These are phyloP conservation scores for Cephus rjabovi DNA, from an alignment of 2,888 invertebrate species.

Conservation along the genomic window DNA sequence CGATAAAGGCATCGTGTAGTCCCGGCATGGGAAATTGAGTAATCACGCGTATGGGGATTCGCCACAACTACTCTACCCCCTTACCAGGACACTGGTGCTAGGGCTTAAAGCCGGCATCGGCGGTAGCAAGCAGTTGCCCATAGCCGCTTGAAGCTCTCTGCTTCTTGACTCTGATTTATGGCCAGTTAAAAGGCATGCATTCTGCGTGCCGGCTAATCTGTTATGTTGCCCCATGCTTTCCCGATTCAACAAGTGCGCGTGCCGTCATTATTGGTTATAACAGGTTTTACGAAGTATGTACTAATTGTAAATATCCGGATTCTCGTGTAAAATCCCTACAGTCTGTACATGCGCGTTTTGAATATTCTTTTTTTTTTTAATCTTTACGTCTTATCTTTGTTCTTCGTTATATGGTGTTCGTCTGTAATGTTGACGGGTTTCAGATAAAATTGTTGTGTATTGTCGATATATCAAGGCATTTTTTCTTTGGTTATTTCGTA, in stretches of 20 bases:
- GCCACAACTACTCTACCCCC: neutral
- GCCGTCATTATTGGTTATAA: conserved; percentile 29
- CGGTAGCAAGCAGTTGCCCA: neutral
- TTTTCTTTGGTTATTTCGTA: neutral
- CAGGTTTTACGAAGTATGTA: conserved; percentile 6
- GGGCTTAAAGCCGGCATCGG: neutral
- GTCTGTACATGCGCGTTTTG: neutral
- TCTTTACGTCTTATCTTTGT: neutral
- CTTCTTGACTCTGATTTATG: conserved; percentile 61
- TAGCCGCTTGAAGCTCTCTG: neutral
- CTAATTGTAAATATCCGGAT: conserved; percentile 16
- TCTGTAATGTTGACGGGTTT: neutral
- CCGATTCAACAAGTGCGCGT: conserved; percentile 56
- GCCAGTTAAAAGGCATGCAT: conserved; percentile 46
- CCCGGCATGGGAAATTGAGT: conserved; percentile 1
- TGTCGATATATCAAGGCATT: neutral
- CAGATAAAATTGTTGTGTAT: neutral
- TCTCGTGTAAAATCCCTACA: neutral
- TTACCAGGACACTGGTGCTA: conserved; percentile 1
- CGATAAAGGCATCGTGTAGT: neutral
- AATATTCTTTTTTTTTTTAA: neutral
- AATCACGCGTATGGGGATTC: neutral
- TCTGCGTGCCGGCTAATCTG: conserved; percentile 11
- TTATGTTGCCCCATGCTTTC: conserved; percentile 22
- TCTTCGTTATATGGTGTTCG: neutral